These are phyloP conservation scores for Pygoscelis antarcticus DNA, from an alignment of 2,113 vertebrate species.

Conservation along the genomic window DNA sequence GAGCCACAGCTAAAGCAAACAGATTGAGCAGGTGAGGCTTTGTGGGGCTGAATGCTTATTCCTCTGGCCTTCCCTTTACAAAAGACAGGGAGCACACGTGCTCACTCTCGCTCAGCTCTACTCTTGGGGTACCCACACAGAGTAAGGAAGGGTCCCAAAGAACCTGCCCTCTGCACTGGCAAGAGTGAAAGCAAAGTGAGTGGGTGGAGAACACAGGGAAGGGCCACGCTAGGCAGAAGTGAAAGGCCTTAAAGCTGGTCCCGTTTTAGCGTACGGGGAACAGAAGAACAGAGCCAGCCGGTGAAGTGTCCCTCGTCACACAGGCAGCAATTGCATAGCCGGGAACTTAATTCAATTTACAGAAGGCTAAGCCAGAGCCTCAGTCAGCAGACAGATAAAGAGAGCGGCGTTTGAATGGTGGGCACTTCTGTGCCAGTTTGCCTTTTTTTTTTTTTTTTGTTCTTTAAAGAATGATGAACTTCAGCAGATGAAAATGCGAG, in stretches of 20 bases:
- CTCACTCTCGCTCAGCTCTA: neutral
- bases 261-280: fast-evolving
- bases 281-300: neutral
- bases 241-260: neutral
- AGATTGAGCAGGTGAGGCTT: neutral
- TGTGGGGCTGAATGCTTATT: fast-evolving
- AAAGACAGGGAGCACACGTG: neutral
- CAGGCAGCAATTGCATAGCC: neutral
- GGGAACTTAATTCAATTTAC: neutral
- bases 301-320: neutral
- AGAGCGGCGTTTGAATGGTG: neutral
- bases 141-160: neutral
- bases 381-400: neutral
- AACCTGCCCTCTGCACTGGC: neutral
- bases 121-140: neutral
- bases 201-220: neutral
- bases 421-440: neutral
- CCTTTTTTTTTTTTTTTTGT: neutral
- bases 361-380: neutral
- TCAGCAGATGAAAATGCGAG: neutral
- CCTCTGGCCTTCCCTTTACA: neutral
- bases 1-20: neutral
- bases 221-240: neutral
- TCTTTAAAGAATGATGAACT: neutral
- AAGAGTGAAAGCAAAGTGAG: neutral